Percentiles rank a stretch among this genome's conserved stretches.
Conservation (phyloP, 2,888 invertebrate genomes). For the Liposcelis brunnea region DNA sequence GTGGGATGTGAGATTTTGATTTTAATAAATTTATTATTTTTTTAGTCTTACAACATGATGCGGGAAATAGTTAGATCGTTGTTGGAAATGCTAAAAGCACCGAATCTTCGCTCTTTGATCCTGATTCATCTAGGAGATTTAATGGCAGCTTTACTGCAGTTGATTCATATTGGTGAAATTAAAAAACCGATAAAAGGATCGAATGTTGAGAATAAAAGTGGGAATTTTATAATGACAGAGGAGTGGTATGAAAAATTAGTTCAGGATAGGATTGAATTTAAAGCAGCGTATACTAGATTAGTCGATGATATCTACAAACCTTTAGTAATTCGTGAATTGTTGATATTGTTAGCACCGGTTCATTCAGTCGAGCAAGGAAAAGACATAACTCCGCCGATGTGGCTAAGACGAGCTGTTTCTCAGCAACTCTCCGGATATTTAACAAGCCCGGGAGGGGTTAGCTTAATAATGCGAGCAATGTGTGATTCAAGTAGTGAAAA, state of each 20-base stretch:
- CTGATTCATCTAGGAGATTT: slow-evolving; percentile 40
- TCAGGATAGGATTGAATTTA: slow-evolving; percentile 34
- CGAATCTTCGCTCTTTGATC: slow-evolving; percentile 22
- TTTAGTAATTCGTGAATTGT: slow-evolving; percentile 46
- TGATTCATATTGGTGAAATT: slow-evolving; percentile 45
- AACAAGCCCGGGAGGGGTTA: slow-evolving; percentile 41
- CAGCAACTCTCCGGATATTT: slow-evolving; percentile 41
- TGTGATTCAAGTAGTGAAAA: slow-evolving; percentile 39
- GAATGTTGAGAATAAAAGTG: slow-evolving; percentile 7
- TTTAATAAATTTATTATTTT: background rate
- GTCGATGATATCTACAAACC: slow-evolving; percentile 39
- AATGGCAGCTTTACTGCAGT: slow-evolving; percentile 48
- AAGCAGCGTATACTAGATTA: slow-evolving; percentile 32
- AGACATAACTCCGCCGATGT: slow-evolving; percentile 30
- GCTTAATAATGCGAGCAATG: slow-evolving; percentile 44
- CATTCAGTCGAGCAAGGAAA: slow-evolving; percentile 10
- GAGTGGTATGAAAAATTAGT: slow-evolving; percentile 34
- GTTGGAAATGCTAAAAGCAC: background rate
- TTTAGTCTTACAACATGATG: background rate
- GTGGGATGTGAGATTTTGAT: background rate
- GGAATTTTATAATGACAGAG: slow-evolving; percentile 34
- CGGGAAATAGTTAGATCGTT: background rate
- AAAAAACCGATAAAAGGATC: slow-evolving; percentile 23
- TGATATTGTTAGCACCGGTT: slow-evolving; percentile 39
- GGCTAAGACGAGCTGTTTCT: slow-evolving; percentile 43